A percentile compares a stretch with the other conserved stretches of the same genome.
Evolutionary conservation across 2,113 vertebrate species (phyloP).

Genomic region (Burhinus bistriatus): DNA sequence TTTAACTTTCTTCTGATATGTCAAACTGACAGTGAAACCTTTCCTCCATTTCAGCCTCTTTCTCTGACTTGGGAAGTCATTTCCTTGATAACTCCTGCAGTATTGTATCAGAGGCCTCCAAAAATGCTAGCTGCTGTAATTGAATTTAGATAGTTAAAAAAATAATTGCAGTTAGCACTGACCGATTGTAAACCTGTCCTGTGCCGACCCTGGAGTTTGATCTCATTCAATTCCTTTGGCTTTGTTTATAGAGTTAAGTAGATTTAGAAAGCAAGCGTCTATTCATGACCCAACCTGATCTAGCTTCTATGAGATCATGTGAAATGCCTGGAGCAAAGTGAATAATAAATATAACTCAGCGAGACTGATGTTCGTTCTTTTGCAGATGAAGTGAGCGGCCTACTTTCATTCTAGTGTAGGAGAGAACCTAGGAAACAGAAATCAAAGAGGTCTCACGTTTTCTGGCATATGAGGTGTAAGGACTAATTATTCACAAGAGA

Average conservation of each 20-base stretch:
- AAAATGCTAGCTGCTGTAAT: background rate
- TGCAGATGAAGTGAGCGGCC: background rate
- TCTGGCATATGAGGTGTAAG: background rate
- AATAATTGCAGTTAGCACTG: conserved; percentile 29
- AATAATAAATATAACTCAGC: conserved; percentile 56
- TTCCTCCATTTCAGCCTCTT: background rate
- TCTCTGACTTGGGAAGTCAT: background rate
- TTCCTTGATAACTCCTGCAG: background rate
- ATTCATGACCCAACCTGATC: conserved; percentile 60
- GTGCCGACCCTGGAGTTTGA: conserved; percentile 7
- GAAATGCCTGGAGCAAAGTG: conserved; percentile 50
- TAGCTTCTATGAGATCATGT: conserved; percentile 45
- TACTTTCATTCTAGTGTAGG: background rate
- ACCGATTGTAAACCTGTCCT: conserved; percentile 39
- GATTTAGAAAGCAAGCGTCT: conserved; percentile 57
- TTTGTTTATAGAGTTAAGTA: conserved; percentile 62
- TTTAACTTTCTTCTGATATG: background rate
- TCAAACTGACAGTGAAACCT: background rate
- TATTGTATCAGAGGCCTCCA: background rate
- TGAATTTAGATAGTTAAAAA: conserved; percentile 5
- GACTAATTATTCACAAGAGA: background rate
- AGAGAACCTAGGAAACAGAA: background rate
- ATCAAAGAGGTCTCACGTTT: background rate
- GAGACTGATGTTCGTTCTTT: background rate
- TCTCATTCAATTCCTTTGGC: conserved; percentile 53